Evolutionary conservation across 2,113 vertebrate genomes (phyloP), one percentile per base, ranked within the genome.

Genomic region (Brevimyrus niger): DNA sequence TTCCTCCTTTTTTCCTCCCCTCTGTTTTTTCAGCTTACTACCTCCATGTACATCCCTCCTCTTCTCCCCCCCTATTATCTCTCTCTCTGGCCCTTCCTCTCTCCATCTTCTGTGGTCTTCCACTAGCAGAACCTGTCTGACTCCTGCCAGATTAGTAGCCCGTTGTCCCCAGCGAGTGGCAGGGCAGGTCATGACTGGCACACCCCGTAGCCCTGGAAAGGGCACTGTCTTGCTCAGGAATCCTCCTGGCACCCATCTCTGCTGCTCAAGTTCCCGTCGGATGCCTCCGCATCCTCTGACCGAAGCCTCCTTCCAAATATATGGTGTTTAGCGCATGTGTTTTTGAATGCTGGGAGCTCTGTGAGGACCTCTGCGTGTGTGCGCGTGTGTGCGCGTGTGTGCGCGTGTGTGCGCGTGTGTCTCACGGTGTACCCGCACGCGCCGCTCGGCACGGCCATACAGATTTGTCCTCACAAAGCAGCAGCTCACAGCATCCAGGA

Each of bases 101-200:
- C 88, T 47, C 15, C n/a, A 65, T 55, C 8, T 47, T 42, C 83
- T 27, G 35, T 58, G 31, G 42, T 47, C 82, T 11, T 10, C 91
- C 90, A 92, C 93, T 93, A 91, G 89, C 80, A 73, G 38, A 88
- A 91, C 92, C 93, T 93, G 91, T 93, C 92, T 92, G 92, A 84
- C 61, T 42, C n/a, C 44, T 84, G 44, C 42, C 42, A 84, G 84
- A 91, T 90, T 90, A 55, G 90, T 89, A 91, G 21, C 8, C 58
- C 53, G n/a, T 53, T 88, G 87, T 87, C 89, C 88, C 89, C 27
- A 21, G 23, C 17, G 88, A 92, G 80, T 91, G 86, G 27, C 87
- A 51, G 51, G 80, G 87, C 80, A 86, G 61, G 88, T 88, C 82
- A 88, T 48, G 88, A 73, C 82, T 90, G 89, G 87, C 88, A 84